Percentiles rank a stretch among this genome's conserved stretches.
Conservation (phyloP, 2,888 invertebrate species). For the Kuschelorhynchus macadamiae region DNA sequence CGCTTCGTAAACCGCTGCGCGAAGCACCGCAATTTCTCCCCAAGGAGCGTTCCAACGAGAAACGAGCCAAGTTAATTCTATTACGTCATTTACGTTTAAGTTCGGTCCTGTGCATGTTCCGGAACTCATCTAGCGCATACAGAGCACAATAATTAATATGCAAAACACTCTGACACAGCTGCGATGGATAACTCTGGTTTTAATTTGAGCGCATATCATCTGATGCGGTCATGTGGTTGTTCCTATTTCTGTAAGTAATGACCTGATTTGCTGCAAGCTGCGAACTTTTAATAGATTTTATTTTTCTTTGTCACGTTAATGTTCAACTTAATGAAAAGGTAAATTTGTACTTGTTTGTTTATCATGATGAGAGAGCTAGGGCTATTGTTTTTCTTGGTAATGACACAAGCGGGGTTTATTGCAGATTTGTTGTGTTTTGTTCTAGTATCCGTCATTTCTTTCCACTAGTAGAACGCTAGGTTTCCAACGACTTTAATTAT, state of each 20-base stretch:
- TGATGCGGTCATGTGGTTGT: slow-evolving; percentile 51
- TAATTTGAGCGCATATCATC: slow-evolving; percentile 58
- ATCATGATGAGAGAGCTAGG: too few relatives aligned
- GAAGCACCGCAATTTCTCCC: slow-evolving; percentile 25
- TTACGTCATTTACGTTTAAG: slow-evolving; percentile 37
- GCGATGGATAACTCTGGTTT: slow-evolving; percentile 56
- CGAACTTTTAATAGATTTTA: slow-evolving; percentile 1
- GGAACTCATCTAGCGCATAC: slow-evolving; percentile 51
- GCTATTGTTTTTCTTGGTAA: too few relatives aligned
- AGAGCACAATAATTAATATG: slow-evolving; percentile 57
- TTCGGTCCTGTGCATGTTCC: slow-evolving; percentile 30
- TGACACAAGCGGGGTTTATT: too few relatives aligned
- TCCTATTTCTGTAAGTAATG: not conserved
- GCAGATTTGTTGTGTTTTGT: too few relatives aligned
- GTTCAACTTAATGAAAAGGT: too few relatives aligned
- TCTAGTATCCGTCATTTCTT: too few relatives aligned
- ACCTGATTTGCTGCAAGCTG: slow-evolving; percentile 5
- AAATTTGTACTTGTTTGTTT: too few relatives aligned
- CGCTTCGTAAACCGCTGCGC: not conserved
- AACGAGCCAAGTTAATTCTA: slow-evolving; percentile 35
- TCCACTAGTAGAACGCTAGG: too few relatives aligned
- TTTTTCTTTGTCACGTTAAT: not conserved
- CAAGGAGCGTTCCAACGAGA: slow-evolving; percentile 30
- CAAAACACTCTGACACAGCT: slow-evolving; percentile 57
- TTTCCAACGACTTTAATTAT: too few relatives aligned